phyloP scores from a whole-genome alignment of 2,113 vertebrate genomes.

The Centropus unirufus region DNA sequence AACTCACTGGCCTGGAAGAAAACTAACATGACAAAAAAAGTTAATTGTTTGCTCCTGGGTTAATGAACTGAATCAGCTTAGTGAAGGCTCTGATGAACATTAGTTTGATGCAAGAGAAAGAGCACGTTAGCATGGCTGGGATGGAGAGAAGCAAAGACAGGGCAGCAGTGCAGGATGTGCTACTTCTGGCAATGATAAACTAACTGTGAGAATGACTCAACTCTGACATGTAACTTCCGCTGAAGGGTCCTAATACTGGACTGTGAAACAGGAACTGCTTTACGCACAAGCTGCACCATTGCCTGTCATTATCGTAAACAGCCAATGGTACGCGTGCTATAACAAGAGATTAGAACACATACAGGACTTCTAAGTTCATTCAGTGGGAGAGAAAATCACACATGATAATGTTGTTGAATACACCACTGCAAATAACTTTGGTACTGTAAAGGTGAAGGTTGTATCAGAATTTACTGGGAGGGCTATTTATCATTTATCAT shows the following conservation, averaged over 20 bases:
- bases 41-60: constrained; percentile 39
- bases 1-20: constrained; percentile 33
- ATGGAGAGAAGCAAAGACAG: background rate
- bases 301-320: background rate
- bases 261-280: background rate
- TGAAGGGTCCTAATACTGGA: background rate
- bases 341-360: background rate
- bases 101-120: constrained; percentile 5
- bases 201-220: background rate
- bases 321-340: background rate
- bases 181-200: background rate
- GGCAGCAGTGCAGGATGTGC: fast-evolving
- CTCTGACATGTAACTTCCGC: background rate
- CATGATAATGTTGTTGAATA: background rate
- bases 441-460: background rate
- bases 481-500: too few relatives aligned
- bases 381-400: background rate
- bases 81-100: constrained; percentile 40
- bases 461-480: background rate
- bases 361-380: background rate
- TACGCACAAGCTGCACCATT: background rate
- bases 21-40: constrained; percentile 40
- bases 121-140: background rate
- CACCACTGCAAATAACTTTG: background rate
- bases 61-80: constrained; percentile 44